Conservation (phyloP, 2,113 vertebrate species). For the Marmota monax region DNA sequence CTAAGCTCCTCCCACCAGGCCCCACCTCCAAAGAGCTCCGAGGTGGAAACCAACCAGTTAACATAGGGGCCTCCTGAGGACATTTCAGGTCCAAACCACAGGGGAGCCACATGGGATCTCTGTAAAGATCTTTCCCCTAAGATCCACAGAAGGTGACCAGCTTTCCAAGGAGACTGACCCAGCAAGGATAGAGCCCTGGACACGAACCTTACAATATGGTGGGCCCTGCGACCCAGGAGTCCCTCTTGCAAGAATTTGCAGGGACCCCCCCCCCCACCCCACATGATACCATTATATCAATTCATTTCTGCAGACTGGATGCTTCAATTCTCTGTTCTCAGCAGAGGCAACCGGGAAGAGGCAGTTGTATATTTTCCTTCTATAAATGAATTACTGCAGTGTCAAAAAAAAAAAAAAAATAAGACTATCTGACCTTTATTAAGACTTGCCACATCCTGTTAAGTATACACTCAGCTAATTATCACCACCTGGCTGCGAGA, state of each 20-base stretch:
- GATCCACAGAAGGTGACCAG: not conserved
- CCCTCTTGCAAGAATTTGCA: not conserved
- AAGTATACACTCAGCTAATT: not conserved
- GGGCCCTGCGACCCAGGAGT: accelerated
- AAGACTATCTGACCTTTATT: not conserved
- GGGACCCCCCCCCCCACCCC: accelerated
- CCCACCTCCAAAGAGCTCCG: too few relatives aligned
- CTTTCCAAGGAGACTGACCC: not conserved
- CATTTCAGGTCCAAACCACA: not conserved
- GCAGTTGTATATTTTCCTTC: not conserved
- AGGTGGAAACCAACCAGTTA: not conserved
- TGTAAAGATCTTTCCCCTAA: not conserved
- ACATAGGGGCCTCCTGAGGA: not conserved
- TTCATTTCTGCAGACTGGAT: accelerated
- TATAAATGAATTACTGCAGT: accelerated
- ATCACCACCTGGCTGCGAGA: accelerated
- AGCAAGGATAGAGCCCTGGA: accelerated
- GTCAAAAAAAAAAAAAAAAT: not conserved
- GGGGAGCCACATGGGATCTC: not conserved
- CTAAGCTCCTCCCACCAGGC: not conserved
- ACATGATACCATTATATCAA: accelerated
- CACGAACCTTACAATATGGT: too few relatives aligned
- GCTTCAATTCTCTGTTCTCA: accelerated
- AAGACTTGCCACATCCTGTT: too few relatives aligned
- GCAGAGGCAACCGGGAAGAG: accelerated